These are phyloP conservation scores for Darevskia nairensis DNA, from an alignment of 2,797 vertebrate genomes.

Conservation along the genomic window DNA sequence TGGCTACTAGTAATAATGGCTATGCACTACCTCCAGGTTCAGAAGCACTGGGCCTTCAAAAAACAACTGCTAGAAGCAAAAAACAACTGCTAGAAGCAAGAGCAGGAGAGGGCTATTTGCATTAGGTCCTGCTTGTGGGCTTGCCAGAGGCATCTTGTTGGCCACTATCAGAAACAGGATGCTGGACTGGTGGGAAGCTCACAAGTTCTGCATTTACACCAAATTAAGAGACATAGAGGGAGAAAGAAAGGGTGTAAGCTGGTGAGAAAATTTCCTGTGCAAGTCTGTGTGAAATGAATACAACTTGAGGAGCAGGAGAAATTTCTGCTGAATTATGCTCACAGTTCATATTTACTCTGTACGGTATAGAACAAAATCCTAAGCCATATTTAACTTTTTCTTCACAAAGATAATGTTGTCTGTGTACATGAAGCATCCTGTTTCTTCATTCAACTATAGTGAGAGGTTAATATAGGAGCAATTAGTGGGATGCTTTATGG, in stretches of 20 bases:
- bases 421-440: not conserved
- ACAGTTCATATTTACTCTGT: not conserved
- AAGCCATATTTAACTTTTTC: not conserved
- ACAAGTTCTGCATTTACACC: not conserved
- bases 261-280: not conserved
- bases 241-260: not conserved
- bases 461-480: slow-evolving; percentile 34
- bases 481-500: slow-evolving; percentile 30
- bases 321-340: not conserved
- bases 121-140: too few relatives aligned
- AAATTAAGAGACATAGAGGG: not conserved
- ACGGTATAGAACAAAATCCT: not conserved
- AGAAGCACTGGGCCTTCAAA: too few relatives aligned
- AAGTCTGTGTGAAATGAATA: not conserved
- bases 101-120: not conserved
- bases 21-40: not conserved
- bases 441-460: slow-evolving; percentile 24
- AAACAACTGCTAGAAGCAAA: too few relatives aligned
- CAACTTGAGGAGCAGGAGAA: not conserved
- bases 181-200: not conserved
- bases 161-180: too few relatives aligned
- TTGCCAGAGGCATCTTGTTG: too few relatives aligned
- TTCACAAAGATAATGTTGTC: not conserved
- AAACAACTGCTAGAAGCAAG: too few relatives aligned
- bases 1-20: not conserved